phyloP scores from a whole-genome alignment of 2,888 invertebrate genomes.

The Leucophora obtusa region DNA sequence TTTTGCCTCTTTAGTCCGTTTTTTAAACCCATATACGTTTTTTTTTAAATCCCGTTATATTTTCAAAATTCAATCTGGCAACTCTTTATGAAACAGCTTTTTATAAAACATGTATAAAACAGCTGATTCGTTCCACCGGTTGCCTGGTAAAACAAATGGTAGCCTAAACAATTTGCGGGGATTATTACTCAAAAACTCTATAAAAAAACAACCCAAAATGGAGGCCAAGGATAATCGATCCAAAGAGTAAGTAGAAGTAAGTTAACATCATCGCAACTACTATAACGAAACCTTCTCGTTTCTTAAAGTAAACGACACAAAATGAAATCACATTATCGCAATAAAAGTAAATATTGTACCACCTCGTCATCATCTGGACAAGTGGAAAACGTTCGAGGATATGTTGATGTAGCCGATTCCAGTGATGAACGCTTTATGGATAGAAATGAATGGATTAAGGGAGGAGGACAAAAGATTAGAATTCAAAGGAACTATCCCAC shows the following conservation, averaged over 20 bases:
- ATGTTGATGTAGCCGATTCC: slow-evolving; percentile 77
- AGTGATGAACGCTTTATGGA: slow-evolving; percentile 74
- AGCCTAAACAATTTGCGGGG: slow-evolving; percentile 33
- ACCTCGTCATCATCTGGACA: slow-evolving; percentile 72
- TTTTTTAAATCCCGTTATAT: too few relatives aligned
- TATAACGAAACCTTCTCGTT: not conserved
- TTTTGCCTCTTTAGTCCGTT: too few relatives aligned
- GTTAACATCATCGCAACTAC: not conserved
- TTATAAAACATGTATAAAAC: too few relatives aligned
- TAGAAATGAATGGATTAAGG: slow-evolving; percentile 66
- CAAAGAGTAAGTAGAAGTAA: slow-evolving; percentile 71
- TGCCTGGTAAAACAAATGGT: slow-evolving; percentile 33
- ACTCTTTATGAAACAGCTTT: too few relatives aligned
- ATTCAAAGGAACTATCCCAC: slow-evolving; percentile 53
- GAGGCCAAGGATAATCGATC: slow-evolving; percentile 75
- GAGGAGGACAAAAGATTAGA: slow-evolving; percentile 48
- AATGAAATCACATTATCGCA: slow-evolving; percentile 72
- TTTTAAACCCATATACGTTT: too few relatives aligned
- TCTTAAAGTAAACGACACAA: slow-evolving; percentile 73
- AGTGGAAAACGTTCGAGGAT: slow-evolving; percentile 69
- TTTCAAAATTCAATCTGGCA: too few relatives aligned
- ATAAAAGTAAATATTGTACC: slow-evolving; percentile 65
- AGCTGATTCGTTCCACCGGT: not conserved
- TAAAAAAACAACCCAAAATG: slow-evolving; percentile 64
- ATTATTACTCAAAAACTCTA: too few relatives aligned